A percentile compares a stretch with the other conserved stretches of the same genome.
phyloP scores from a whole-genome alignment of 2,888 invertebrate species.

The Archips xylosteana region DNA sequence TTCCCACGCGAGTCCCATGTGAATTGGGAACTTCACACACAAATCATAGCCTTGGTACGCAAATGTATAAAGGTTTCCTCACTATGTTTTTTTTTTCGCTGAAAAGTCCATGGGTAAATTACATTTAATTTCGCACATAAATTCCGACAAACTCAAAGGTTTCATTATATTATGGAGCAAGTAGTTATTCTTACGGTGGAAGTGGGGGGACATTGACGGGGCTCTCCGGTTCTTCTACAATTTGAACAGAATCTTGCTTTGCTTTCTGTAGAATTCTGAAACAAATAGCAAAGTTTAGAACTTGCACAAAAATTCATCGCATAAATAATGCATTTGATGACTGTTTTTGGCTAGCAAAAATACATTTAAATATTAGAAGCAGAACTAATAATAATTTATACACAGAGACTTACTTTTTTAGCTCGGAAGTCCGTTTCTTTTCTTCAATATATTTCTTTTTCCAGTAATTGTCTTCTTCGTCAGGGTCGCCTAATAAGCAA shows the following conservation, averaged over 20 bases:
- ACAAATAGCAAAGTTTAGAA: not conserved
- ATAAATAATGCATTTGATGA: too few relatives aligned
- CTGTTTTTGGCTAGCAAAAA: not conserved
- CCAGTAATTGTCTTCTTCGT: conserved; percentile 68
- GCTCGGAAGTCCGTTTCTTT: conserved; percentile 61
- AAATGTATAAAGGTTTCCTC: too few relatives aligned
- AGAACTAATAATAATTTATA: not conserved
- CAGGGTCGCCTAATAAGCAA: conserved; percentile 60
- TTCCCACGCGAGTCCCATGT: too few relatives aligned
- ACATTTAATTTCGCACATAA: too few relatives aligned
- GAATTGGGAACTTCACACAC: too few relatives aligned
- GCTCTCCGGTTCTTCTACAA: not conserved
- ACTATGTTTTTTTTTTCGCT: too few relatives aligned
- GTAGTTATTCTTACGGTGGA: not conserved
- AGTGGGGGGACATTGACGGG: not conserved
- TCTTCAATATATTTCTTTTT: conserved; percentile 72
- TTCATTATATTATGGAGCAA: not conserved
- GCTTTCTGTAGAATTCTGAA: not conserved
- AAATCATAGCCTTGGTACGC: too few relatives aligned
- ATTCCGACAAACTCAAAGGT: too few relatives aligned
- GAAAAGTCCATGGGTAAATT: too few relatives aligned
- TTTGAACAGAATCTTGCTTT: not conserved
- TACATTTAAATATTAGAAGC: not conserved
- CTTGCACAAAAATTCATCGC: too few relatives aligned
- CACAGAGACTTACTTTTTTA: conserved; percentile 57